Evolutionary conservation across 2,113 vertebrate genomes (phyloP), one percentile per base, ranked within the genome.

Genomic region (Cyanistes caeruleus): DNA sequence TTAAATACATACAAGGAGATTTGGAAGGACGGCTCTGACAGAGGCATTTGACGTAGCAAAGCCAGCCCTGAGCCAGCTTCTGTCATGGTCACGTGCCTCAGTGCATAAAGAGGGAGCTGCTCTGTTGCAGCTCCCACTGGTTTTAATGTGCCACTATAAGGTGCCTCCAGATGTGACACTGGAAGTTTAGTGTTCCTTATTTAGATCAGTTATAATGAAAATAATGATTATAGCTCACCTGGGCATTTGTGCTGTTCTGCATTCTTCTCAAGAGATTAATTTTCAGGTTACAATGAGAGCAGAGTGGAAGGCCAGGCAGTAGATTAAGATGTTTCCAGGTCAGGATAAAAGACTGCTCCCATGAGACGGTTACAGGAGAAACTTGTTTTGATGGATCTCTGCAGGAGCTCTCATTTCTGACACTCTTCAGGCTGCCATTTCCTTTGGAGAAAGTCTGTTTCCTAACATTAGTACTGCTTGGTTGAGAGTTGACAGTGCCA

Each of bases 301-400:
- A 72, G 73, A 64, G 31, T 80, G 25, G n/a, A 82, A 91, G 63
- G 53, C n/a, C 27, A 43, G 43, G 72, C 18, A 49, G 20, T 63
- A 84, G 64, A 67, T 70, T 65, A 59, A 62, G 63, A 33, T 74
- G 28, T 86, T 93, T 90, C 59, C 83, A 96, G 85, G 80, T 90
- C 62, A 78, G 83, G 21, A 74, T 82, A 52, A 83, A 84, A 77
- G 46, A n/a, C 44, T 81, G 21, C 43, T 96, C 88, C 58, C 77
- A 21, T 1, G 41, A 72, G 60, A 30, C 0, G 0, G 25, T 73
- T 95, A 72, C 37, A 68, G 75, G 56, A 92, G 88, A 86, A 78
- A 44, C 56, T 94, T 96, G 72, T 95, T 96, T 96, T 94, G 86
- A 84, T 81, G 85, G 64, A 68, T 84, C 92, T 88, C 95, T 92